Evolutionary conservation across 2,113 vertebrate species (phyloP), one percentile per base, ranked within the genome.

Genomic region (Ptychochromis oligacanthus): DNA sequence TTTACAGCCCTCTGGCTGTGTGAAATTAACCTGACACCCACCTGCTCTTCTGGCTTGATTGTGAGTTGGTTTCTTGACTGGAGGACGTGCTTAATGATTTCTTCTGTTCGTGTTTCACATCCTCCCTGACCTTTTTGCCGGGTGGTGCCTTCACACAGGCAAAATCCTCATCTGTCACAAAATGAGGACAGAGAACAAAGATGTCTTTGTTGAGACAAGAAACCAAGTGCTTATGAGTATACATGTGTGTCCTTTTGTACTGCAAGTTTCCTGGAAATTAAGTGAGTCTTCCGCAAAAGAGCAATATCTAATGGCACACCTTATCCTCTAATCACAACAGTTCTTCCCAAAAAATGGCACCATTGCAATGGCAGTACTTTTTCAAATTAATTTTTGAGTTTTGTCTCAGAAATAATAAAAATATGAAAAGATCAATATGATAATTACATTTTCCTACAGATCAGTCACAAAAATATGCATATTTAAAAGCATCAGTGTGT

Each of bases 101-200:
- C 40, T 83, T 93, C 72, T 88, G 91, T 83, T 94, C 96, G 34
- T 94, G 62, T 54, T 91, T 95, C 12, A 82, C 15, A 20, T 88
- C 79, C 10, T 89, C 94, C 87, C 93, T 95, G 34, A 92, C 60
- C 85, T 97, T 98, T 95, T 99, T 99, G 70, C 89, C 96, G 81
- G 94, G 95, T 75, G 96, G 96, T 83, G 89, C 91, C 80, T 90
- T 94, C 54, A 85, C 62, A 79, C 82, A 85, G n/a, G 96, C 93
- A 94, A 99, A 99, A 88, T 99, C 98, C 64, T 98, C 97, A 94
- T 97, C 97, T 97, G 84, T 81, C 64, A 70, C 31, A 78, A 28
- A 24, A 88, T 14, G 13, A 40, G 26, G 7, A 22, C 5, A 85
- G 12, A 57, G 7, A 62, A 82, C 2, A 18, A 18, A 67, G 7